Percentiles rank a stretch among this genome's conserved stretches.
Evolutionary conservation across 37 sponge, comb jelly and placozoan species (phyloP).

Genomic region (Chondrilla cf. caribensis): DNA sequence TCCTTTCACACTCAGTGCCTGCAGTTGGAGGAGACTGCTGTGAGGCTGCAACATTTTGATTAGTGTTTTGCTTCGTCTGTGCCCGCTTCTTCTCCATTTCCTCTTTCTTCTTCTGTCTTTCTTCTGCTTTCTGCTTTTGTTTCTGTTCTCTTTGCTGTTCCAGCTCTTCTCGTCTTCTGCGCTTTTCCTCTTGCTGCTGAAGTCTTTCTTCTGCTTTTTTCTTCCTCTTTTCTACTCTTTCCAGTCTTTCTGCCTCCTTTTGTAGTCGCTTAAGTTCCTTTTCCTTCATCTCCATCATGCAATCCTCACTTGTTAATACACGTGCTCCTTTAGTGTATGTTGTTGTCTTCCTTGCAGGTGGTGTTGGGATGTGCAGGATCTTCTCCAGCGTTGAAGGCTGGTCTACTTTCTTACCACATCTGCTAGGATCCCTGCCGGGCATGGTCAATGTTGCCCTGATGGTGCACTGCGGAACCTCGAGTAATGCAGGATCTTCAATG

Average conservation of each 20-base stretch:
- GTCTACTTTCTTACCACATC: not conserved
- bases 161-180: not conserved
- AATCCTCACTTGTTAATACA: constrained; percentile 15
- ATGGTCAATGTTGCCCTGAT: no score
- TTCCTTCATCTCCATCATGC: not conserved
- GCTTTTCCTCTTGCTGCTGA: not conserved
- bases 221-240: not conserved
- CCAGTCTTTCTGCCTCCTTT: not conserved
- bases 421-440: not conserved
- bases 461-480: no score
- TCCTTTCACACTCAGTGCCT: not conserved
- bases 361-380: constrained; percentile 3
- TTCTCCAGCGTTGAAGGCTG: not conserved
- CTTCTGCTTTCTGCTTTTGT: not conserved
- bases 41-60: not conserved
- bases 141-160: not conserved
- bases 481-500: no score
- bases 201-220: constrained; percentile 14
- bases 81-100: not conserved
- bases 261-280: not conserved
- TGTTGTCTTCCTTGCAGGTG: constrained; percentile 10
- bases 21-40: not conserved
- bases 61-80: not conserved
- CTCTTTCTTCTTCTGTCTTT: not conserved
- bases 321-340: not conserved